Percentiles rank a stretch among this genome's conserved stretches.
phyloP scores from a whole-genome alignment of 2,113 vertebrate species.

The Chaetodon trifascialis region DNA sequence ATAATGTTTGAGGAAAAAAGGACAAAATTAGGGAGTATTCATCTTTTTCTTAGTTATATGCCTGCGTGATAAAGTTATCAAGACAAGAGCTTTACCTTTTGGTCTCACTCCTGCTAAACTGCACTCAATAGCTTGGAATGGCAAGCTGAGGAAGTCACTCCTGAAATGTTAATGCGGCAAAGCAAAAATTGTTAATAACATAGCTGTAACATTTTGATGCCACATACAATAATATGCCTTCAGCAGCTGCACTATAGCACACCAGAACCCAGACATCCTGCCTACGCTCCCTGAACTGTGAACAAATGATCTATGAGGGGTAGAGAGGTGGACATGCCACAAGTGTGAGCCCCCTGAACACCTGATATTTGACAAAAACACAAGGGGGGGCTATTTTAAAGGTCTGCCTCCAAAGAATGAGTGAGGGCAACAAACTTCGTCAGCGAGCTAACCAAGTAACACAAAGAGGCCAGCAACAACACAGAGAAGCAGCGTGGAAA shows the following conservation, averaged over 20 bases:
- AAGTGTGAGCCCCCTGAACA: neutral
- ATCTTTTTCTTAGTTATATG: neutral
- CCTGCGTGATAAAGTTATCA: neutral
- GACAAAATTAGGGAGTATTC: neutral
- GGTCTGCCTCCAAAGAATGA: too few species aligned
- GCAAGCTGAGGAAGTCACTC: constrained; percentile 95
- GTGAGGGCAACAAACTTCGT: too few species aligned
- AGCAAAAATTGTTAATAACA: constrained; percentile 52
- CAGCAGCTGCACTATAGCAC: neutral
- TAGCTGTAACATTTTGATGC: neutral
- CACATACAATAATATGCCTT: neutral
- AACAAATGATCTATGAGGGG: neutral
- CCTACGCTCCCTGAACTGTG: neutral
- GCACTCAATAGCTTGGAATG: constrained; percentile 96
- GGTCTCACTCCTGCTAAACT: constrained; percentile 88
- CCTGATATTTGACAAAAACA: too few species aligned
- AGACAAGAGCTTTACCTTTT: constrained; percentile 78
- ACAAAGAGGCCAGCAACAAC: too few species aligned
- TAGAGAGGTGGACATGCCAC: neutral
- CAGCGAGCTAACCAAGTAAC: too few species aligned
- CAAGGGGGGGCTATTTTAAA: too few species aligned
- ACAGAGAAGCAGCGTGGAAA: too few species aligned
- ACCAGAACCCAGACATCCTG: neutral
- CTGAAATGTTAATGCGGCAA: constrained; percentile 77
- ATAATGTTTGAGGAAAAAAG: neutral